These are phyloP conservation scores for Sialis lutaria DNA, from an alignment of 2,888 invertebrate species.

Conservation along the genomic window DNA sequence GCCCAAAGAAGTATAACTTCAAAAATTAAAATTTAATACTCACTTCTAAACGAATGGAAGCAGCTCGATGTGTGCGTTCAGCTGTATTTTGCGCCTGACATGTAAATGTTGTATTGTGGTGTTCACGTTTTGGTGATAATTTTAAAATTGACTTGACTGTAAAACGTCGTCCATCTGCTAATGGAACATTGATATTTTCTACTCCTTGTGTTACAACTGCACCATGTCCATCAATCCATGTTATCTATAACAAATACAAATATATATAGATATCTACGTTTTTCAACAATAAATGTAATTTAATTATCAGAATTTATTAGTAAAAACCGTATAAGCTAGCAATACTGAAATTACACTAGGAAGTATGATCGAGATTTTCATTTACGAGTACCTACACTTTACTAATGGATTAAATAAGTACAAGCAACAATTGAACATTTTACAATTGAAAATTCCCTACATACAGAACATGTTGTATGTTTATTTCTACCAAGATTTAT, in stretches of 20 bases:
- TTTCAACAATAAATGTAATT: slow-evolving; percentile 5
- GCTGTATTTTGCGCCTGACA: slow-evolving; percentile 89
- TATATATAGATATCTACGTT: neutral
- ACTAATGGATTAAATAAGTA: too few relatives aligned
- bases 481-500: too few relatives aligned
- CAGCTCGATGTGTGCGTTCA: slow-evolving; percentile 66
- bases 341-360: too few relatives aligned
- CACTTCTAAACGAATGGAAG: slow-evolving; percentile 65
- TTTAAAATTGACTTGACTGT: slow-evolving; percentile 73
- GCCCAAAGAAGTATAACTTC: too few relatives aligned
- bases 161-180: slow-evolving; percentile 64
- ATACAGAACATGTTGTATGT: too few relatives aligned
- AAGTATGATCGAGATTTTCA: too few relatives aligned
- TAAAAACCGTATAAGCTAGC: too few relatives aligned
- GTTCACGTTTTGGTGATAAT: slow-evolving; percentile 69
- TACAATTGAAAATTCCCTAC: too few relatives aligned
- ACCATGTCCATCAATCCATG: slow-evolving; percentile 82
- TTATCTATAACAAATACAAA: slow-evolving; percentile 41
- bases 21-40: slow-evolving; percentile 15
- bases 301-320: slow-evolving; percentile 2
- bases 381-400: too few relatives aligned
- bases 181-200: slow-evolving; percentile 56
- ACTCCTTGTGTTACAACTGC: slow-evolving; percentile 68
- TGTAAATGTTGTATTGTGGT: slow-evolving; percentile 80
- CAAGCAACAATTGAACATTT: too few relatives aligned